Base-by-base conservation (phyloP, 1,140 invertebrate species). In the Luehdorfia chinensis region DNA sequence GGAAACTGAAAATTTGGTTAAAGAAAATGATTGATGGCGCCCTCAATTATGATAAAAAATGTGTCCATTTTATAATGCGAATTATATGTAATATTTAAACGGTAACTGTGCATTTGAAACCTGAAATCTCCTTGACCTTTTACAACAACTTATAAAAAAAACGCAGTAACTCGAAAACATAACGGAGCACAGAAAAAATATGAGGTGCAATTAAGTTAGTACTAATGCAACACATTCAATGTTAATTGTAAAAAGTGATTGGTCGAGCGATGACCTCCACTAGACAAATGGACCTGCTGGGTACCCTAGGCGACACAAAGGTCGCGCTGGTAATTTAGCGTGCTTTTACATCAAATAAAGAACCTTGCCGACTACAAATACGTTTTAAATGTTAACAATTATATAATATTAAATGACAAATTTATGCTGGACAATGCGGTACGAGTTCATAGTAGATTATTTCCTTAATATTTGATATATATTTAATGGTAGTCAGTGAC, bases 291-390 rank as follows among this genome's bases (percentile, higher is more conserved):
- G 16, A 15, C 23, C 39, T 14, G 18, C 12, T 9, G 39, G 2
- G 30, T 30, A 43, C 39, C 14, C 25, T 30, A 11, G 39, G 39
- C 39, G 39, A 30, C 39, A 30, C 25, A 43, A 43, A 43, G 39
- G 39, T 30, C 39, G 25, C 1, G n/a, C n/a, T 6, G 7, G 13
- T 30, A 43, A 43, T 43, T 28, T 13, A 43, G 23, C 15, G 39
- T 43, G 25, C 16, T 25, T 13, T 13, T 39, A 7, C 21, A 39
- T 39, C 36, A 39, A 39, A 39, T n/a, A n/a, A 27, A 11, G 13
- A 39, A 39, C 36, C 36, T 39, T 39, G 36, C 21, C 13, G 11
- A 25, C 25, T 43, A 15, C 25, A 43, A n/a, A 28, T 11, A 28
- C 4, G 14, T 9, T 37, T 23, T 25, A 13, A 23, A 39, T 23